A percentile compares a stretch with the other conserved stretches of the same genome.
Evolutionary conservation across 1,140 invertebrate species (phyloP).

Genomic region (Camponotus vicinus): DNA sequence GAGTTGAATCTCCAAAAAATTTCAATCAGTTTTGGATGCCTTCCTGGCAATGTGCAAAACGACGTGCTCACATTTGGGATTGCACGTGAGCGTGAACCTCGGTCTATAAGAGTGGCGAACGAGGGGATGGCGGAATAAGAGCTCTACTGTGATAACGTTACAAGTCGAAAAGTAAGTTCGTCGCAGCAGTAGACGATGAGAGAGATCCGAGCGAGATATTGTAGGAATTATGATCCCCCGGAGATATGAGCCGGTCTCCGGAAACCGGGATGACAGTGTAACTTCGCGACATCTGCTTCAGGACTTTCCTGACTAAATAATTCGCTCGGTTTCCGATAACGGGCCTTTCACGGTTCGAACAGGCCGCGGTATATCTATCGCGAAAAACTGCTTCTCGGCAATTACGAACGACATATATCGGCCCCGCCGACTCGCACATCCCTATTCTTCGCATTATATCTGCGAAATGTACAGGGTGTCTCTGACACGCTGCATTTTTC

Average conservation of each 20-base stretch:
- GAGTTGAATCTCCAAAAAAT: not conserved
- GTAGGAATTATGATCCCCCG: slow-evolving; percentile 73
- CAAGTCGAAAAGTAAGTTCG: slow-evolving; percentile 73
- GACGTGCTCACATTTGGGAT: not conserved
- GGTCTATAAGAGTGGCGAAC: not conserved
- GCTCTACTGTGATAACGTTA: slow-evolving; percentile 64
- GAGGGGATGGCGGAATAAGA: slow-evolving; percentile 14
- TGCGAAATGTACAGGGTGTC: not conserved
- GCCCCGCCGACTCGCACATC: not conserved
- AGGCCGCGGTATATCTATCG: not conserved
- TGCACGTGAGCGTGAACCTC: not conserved
- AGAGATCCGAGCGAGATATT: slow-evolving; percentile 69
- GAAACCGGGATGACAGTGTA: slow-evolving; percentile 63
- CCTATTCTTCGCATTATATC: slow-evolving; percentile 21
- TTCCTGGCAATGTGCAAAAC: not conserved
- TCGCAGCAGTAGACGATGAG: slow-evolving; percentile 64
- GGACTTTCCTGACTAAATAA: slow-evolving; percentile 70
- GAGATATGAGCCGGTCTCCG: slow-evolving; percentile 71
- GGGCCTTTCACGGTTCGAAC: not conserved
- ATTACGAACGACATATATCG: slow-evolving; percentile 13
- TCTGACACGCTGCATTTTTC: not conserved
- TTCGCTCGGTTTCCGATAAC: slow-evolving; percentile 64
- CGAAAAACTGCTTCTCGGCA: slow-evolving; percentile 27
- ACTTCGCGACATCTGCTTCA: slow-evolving; percentile 72
- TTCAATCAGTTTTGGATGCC: not conserved